Conservation (phyloP, 2,888 invertebrate species). For the Caenorhabditis becei region DNA sequence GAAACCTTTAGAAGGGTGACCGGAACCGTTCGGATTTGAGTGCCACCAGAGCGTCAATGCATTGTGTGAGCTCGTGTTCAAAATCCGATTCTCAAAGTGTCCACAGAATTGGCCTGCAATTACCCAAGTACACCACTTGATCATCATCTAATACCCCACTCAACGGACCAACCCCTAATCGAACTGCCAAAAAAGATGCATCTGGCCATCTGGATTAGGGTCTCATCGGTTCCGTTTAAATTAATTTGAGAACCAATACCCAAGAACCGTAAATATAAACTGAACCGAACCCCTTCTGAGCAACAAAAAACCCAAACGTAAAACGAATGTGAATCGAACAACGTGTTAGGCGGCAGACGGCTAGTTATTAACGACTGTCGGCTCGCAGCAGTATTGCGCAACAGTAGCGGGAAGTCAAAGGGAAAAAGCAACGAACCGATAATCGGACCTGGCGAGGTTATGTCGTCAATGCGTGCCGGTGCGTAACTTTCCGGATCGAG, state of each 20-base stretch:
- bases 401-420: slow-evolving; percentile 38
- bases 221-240: slow-evolving; percentile 19
- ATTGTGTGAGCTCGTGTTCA: slow-evolving; percentile 67
- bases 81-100: slow-evolving; percentile 62
- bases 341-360: slow-evolving; percentile 10
- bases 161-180: slow-evolving; percentile 7
- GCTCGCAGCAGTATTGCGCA: slow-evolving; percentile 35
- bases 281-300: neutral
- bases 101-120: slow-evolving; percentile 73
- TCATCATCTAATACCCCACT: slow-evolving; percentile 57
- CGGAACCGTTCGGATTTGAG: slow-evolving; percentile 59
- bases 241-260: slow-evolving; percentile 47
- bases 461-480: slow-evolving; percentile 67
- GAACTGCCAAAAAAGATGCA: slow-evolving; percentile 49
- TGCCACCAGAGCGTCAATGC: slow-evolving; percentile 75
- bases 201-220: slow-evolving; percentile 49
- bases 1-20: slow-evolving; percentile 64
- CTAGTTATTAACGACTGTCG: slow-evolving; percentile 5
- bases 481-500: slow-evolving; percentile 65
- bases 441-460: slow-evolving; percentile 69
- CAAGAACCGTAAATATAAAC: neutral
- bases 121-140: slow-evolving; percentile 55
- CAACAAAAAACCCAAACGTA: slow-evolving; percentile 21
- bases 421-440: slow-evolving; percentile 59
- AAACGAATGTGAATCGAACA: neutral